These are phyloP conservation scores for Aphidius ervi DNA, from an alignment of 1,140 invertebrate genomes.

Conservation along the genomic window DNA sequence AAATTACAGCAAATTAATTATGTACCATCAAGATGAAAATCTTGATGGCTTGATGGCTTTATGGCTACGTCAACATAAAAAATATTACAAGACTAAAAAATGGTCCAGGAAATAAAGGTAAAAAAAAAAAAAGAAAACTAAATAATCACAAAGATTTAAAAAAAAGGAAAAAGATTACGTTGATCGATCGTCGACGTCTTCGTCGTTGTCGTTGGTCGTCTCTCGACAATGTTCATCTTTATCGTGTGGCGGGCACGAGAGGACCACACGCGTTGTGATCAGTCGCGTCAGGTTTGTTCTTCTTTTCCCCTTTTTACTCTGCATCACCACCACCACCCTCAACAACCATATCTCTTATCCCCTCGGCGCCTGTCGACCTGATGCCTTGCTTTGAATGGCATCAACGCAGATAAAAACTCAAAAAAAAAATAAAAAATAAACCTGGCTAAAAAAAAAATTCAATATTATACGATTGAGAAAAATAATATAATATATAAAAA, in stretches of 20 bases:
- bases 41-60: no score
- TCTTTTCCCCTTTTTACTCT: constrained; percentile 14
- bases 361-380: constrained; percentile 5
- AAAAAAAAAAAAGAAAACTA: no score
- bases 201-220: background rate
- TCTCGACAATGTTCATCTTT: constrained; percentile 12
- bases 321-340: no score
- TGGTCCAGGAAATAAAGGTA: no score
- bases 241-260: constrained; percentile 14
- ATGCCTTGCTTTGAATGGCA: background rate
- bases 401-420: constrained; percentile 1
- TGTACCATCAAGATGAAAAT: no score
- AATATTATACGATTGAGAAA: constrained; percentile 13
- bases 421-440: background rate
- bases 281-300: constrained; percentile 11
- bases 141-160: no score
- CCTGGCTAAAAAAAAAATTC: background rate
- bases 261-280: constrained; percentile 40
- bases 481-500: no score
- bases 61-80: no score
- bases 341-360: background rate
- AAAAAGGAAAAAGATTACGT: constrained; percentile 19
- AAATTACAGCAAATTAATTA: no score
- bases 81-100: no score
- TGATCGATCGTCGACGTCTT: constrained; percentile 37